Base-by-base conservation (phyloP, 2,888 invertebrate species). In the Vanessa cardui region DNA sequence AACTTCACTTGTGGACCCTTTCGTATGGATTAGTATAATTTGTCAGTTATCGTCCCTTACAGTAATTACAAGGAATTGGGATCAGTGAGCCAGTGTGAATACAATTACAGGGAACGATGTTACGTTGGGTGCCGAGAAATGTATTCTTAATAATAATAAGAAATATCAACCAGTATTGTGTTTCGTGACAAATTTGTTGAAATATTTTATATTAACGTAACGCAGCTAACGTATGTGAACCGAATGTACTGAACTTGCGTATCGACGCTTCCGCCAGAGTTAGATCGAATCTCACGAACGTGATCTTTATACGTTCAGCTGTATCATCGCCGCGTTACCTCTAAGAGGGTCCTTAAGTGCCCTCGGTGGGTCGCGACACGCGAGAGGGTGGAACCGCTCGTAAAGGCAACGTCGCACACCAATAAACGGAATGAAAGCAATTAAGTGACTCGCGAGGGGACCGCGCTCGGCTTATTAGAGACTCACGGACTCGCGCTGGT, bases 361-460 rank as follows among this genome's bases (percentile, higher is more conserved):
- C 52, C n/a, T 46, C 47, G 6, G 39, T 20, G 8, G 20, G 47
- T 46, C 47, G 50, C 59, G 31, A 4, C 33, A 45, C 54, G 18
- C 45, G 20, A 31, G 26, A 52, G 59, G 52, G 52, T 39, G 44
- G 39, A 39, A 12, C 39, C 39, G 58, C 64, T 15, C 26, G 39
- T 49, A 56, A 46, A 45, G 26, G 65, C 54, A 49, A 54, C 46
- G 60, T 31, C 65, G 65, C 65, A 65, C 60, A 46, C 60, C 65
- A 65, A 65, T 65, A 65, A 60, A 65, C 54, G 45, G 46, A 65
- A 65, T 65, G 52, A 65, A 65, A 65, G 65, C 65, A 65, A 65
- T 65, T 65, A 65, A 65, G 52, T 33, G n/a, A 52, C 54, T 54
- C 45, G 52, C 65, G 45, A 59, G 50, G 39, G 31, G 45, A 12